Conservation (phyloP, 2,113 vertebrate species). For the Dendrocopos noguchii region DNA sequence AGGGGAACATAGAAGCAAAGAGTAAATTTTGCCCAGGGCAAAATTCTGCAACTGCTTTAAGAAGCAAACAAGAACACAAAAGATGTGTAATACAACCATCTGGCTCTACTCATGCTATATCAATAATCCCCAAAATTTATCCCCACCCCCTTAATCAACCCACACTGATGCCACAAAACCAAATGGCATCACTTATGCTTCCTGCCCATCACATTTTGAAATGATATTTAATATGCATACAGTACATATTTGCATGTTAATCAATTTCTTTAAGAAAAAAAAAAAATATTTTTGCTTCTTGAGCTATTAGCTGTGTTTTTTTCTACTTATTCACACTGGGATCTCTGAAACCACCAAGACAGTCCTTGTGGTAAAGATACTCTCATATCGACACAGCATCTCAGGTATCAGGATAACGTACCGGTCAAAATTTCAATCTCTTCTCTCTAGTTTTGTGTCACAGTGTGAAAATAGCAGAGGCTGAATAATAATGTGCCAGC, state of each 20-base stretch:
- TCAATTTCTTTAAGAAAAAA: slow-evolving; percentile 61
- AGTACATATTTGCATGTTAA: slow-evolving; percentile 69
- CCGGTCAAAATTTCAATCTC: slow-evolving; percentile 57
- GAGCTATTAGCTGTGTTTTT: slow-evolving; percentile 44
- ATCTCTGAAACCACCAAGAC: slow-evolving; percentile 70
- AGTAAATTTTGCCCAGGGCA: slow-evolving; percentile 78
- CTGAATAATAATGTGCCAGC: slow-evolving; percentile 43
- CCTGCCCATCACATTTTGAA: slow-evolving; percentile 74
- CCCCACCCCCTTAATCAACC: slow-evolving; percentile 76
- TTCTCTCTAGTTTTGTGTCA: slow-evolving; percentile 61
- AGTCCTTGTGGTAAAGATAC: slow-evolving; percentile 52
- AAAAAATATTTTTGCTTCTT: slow-evolving; percentile 57
- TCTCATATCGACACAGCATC: slow-evolving; percentile 23
- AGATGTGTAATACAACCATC: slow-evolving; percentile 77
- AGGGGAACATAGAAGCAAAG: slow-evolving; percentile 73
- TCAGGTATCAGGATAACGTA: slow-evolving; percentile 54
- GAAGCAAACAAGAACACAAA: slow-evolving; percentile 81
- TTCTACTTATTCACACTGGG: slow-evolving; percentile 37
- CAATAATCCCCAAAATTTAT: slow-evolving; percentile 77
- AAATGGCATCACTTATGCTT: slow-evolving; percentile 79
- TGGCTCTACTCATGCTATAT: slow-evolving; percentile 76
- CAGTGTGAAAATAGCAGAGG: slow-evolving; percentile 36
- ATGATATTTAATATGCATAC: slow-evolving; percentile 68
- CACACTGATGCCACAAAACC: slow-evolving; percentile 80
- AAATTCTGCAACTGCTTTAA: slow-evolving; percentile 82